Evolutionary conservation across 2,797 vertebrate genomes (phyloP).

Genomic region (Microcaecilia unicolor): DNA sequence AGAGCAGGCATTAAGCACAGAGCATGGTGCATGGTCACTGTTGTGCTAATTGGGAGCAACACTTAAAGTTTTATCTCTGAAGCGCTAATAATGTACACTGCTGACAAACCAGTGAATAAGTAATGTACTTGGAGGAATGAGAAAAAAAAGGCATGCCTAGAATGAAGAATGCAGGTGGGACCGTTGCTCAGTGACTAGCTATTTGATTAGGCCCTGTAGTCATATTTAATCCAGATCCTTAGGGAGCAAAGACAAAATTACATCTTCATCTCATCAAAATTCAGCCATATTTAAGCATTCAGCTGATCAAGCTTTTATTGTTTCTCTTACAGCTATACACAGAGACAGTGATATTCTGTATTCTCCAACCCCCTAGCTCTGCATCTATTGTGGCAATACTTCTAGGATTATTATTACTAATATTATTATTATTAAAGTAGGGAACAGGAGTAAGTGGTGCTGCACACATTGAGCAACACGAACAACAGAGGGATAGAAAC

Average conservation of each 20-base stretch:
- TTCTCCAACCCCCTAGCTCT: too few relatives aligned
- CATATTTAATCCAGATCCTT: constrained; percentile 83
- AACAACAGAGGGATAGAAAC: too few relatives aligned
- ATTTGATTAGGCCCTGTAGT: constrained; percentile 75
- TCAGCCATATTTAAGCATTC: constrained; percentile 75
- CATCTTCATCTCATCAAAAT: constrained; percentile 95
- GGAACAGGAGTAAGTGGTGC: too few relatives aligned
- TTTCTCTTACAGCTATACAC: constrained; percentile 62
- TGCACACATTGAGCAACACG: too few relatives aligned
- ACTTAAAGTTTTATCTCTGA: constrained; percentile 99
- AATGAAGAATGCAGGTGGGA: constrained; percentile 80
- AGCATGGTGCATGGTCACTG: constrained; percentile 89
- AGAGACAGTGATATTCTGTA: constrained; percentile 49
- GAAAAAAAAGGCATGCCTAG: constrained; percentile 57
- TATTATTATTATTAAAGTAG: too few relatives aligned
- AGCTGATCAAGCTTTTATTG: constrained; percentile 76
- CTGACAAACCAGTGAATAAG: constrained; percentile 84
- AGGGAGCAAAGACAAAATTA: constrained; percentile 75
- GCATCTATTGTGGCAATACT: too few relatives aligned
- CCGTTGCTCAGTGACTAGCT: constrained; percentile 66
- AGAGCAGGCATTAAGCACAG: constrained; percentile 86
- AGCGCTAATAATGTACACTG: constrained; percentile 95
- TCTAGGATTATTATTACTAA: too few relatives aligned
- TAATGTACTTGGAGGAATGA: constrained; percentile 57
- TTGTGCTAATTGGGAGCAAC: constrained; percentile 99